Evolutionary conservation across 1,140 invertebrate genomes (phyloP), one percentile per base, ranked within the genome.

Genomic region (Belonocnema kinseyi): DNA sequence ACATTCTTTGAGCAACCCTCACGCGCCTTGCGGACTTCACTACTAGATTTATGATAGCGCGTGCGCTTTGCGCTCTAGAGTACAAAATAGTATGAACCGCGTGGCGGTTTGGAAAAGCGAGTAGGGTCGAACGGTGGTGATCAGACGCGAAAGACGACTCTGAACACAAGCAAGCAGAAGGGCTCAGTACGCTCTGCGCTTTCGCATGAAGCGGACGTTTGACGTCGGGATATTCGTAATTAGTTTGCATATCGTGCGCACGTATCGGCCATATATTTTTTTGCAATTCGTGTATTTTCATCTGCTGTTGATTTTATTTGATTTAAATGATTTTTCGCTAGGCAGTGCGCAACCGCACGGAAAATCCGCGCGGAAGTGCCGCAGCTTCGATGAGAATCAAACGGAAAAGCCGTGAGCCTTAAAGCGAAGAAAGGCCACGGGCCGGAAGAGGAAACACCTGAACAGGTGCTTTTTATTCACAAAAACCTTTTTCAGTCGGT

Each of bases 151-250:
- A 16, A 46, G 54, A 46, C 40, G 40, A 46, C 40, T 46, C 40
- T 40, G 40, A 46, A 11, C 10, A 46, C 40, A 11, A 46, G 40
- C 71, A 74, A 46, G 58, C 71, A 72, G 73, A 77, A n/a, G 14
- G 76, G 79, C 81, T 80, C 83, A 86, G 85, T 86, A 80, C 80
- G 81, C 79, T 83, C 81, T 80, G 83, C 81, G 84, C 85, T 80
- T 81, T 80, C 78, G 78, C 74, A 75, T 73, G 79, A 80, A 75
- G 61, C 58, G 72, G 46, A 50, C 19, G 71, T 50, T 54, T 16
- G 73, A 76, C 76, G 76, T 79, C 76, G 77, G 76, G 81, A 81
- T 77, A 78, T 78, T 74, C 75, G 78, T 81, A 82, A 79, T 77
- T 82, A 84, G 81, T 83, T 76, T 79, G 75, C 83, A 80, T 51